phyloP scores from a whole-genome alignment of 2,888 invertebrate species.

The Cremastinae sp. region DNA sequence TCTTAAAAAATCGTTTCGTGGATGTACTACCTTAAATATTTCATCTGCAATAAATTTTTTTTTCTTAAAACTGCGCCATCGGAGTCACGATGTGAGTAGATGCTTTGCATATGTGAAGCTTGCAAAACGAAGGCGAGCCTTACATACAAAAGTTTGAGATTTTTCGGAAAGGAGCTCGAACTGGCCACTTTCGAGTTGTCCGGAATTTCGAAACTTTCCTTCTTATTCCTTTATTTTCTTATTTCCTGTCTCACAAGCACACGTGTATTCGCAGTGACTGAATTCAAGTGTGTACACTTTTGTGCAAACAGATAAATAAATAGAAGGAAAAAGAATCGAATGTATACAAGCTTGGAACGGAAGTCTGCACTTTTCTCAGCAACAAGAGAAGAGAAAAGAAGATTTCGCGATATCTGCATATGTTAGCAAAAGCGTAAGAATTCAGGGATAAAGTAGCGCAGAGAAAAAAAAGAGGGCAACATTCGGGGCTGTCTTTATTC shows the following conservation, averaged over 20 bases:
- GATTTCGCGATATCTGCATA: conserved; percentile 43
- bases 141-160: conserved; percentile 56
- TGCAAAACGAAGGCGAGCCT: conserved; percentile 50
- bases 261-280: not conserved
- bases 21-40: no score
- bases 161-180: conserved; percentile 47
- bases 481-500: conserved; percentile 52
- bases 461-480: conserved; percentile 5
- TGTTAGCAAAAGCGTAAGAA: conserved; percentile 40
- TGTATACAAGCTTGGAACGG: conserved; percentile 13
- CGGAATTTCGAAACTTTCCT: conserved; percentile 45
- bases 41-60: no score
- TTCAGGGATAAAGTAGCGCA: conserved; percentile 9
- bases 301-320: not conserved
- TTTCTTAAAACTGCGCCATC: no score
- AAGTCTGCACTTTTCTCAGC: conserved; percentile 20
- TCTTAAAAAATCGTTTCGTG: no score
- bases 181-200: conserved; percentile 20
- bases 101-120: no score
- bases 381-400: conserved; percentile 21
- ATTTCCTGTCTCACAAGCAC: conserved; percentile 13
- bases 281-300: not conserved
- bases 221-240: conserved; percentile 9
- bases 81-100: no score
- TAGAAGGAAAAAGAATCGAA: not conserved